Evolutionary conservation across 2,113 vertebrate genomes (phyloP).

Genomic region (Eupsittula cactorum): DNA sequence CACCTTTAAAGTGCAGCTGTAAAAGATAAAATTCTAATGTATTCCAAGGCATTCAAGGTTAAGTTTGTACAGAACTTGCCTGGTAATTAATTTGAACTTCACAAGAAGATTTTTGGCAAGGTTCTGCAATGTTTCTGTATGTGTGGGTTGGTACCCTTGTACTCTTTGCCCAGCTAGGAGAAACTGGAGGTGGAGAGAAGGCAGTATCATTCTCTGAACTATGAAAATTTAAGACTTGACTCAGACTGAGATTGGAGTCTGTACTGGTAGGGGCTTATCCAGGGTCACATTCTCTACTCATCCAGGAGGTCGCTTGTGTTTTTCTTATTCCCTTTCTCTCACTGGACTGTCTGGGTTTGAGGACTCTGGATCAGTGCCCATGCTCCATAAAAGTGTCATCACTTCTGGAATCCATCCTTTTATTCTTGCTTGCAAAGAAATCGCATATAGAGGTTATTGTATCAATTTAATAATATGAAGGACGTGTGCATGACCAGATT

Average conservation of each 20-base stretch:
- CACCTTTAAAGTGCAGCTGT: neutral
- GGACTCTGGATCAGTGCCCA: neutral
- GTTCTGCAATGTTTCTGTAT: neutral
- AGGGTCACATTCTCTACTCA: neutral
- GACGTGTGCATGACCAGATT: neutral
- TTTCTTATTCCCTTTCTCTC: neutral
- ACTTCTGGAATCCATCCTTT: neutral
- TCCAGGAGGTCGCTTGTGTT: neutral
- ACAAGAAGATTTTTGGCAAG: neutral
- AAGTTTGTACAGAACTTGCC: constrained; percentile 6
- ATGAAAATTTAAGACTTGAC: neutral
- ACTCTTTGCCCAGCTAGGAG: neutral
- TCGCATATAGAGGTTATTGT: neutral
- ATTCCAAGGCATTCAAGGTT: constrained; percentile 27
- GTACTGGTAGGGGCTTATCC: neutral
- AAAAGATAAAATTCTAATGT: neutral
- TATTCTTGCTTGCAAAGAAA: neutral
- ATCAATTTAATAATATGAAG: neutral
- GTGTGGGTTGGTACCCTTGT: neutral
- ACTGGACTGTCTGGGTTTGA: neutral
- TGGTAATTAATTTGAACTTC: constrained; percentile 21
- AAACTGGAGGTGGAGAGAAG: neutral
- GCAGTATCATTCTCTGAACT: neutral
- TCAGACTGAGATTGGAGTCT: neutral
- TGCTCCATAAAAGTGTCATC: neutral